Evolutionary conservation across 2,888 invertebrate genomes (phyloP).

Genomic region (Alviniconcha strummeri): DNA sequence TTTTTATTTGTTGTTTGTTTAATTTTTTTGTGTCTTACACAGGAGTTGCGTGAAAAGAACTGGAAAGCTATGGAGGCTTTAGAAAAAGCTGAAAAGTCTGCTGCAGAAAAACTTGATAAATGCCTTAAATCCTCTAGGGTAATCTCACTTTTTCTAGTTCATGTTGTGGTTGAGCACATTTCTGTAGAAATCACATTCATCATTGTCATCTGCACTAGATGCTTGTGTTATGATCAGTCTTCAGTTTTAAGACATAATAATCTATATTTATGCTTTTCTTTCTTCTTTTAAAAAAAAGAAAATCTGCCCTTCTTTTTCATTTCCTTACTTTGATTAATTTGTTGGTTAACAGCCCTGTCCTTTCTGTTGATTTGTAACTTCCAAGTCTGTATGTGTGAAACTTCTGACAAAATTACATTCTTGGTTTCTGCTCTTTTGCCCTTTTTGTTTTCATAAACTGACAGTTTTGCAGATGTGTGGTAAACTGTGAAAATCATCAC

Average conservation of each 20-base stretch:
- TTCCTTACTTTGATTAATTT: background rate
- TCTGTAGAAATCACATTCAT: background rate
- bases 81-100: conserved; percentile 66
- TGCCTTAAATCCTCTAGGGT: conserved; percentile 64
- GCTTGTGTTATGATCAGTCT: background rate
- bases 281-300: too few species aligned
- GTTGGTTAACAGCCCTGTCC: too few species aligned
- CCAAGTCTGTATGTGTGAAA: too few species aligned
- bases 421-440: background rate
- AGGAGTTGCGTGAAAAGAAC: conserved; percentile 70
- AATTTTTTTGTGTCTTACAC: conserved; percentile 37
- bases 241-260: too few species aligned
- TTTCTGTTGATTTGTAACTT: too few species aligned
- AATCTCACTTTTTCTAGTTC: conserved; percentile 39
- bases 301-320: background rate
- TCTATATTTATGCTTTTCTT: too few species aligned
- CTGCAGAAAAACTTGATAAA: conserved; percentile 62
- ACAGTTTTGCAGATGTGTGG: too few species aligned
- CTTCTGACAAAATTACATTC: too few species aligned
- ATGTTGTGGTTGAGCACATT: background rate
- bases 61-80: conserved; percentile 71
- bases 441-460: background rate
- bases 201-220: background rate
- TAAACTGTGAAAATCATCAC: too few species aligned
- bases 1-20: too few species aligned